These are phyloP conservation scores for Oryzaephilus surinamensis DNA, from an alignment of 1,140 invertebrate genomes.

Conservation along the genomic window DNA sequence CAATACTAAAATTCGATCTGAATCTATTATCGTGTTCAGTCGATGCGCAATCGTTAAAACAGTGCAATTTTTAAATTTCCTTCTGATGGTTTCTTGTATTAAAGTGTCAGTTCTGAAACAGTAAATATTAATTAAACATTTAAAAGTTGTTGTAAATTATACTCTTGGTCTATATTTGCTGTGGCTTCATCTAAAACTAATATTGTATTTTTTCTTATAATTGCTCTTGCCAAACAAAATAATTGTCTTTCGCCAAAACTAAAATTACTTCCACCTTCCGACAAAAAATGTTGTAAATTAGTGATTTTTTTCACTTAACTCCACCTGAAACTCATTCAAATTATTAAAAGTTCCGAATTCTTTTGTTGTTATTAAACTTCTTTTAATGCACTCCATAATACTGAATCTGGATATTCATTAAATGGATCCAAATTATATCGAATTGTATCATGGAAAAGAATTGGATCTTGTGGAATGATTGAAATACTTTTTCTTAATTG, in stretches of 20 bases:
- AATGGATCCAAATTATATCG: conserved; percentile 81
- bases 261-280: conserved; percentile 54
- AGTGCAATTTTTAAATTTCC: too few relatives aligned
- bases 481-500: conserved; percentile 61
- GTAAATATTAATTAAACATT: too few relatives aligned
- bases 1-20: conserved; percentile 47
- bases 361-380: conserved; percentile 57
- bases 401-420: conserved; percentile 52
- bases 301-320: conserved; percentile 29
- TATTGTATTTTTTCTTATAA: conserved; percentile 58
- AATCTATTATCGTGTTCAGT: too few relatives aligned
- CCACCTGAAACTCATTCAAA: conserved; percentile 38
- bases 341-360: conserved; percentile 34
- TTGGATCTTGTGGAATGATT: conserved; percentile 74
- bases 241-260: too few relatives aligned
- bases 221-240: conserved; percentile 55
- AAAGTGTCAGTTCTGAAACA: conserved; percentile 49
- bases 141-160: too few relatives aligned
- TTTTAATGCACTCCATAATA: conserved; percentile 71
- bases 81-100: conserved; percentile 58
- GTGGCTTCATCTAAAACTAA: conserved; percentile 47
- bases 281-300: conserved; percentile 44
- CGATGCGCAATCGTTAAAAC: too few relatives aligned
- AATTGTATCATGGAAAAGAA: conserved; percentile 66
- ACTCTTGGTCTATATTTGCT: conserved; percentile 45